phyloP scores from a whole-genome alignment of 2,888 invertebrate genomes.

The Mesorhabditis belari region DNA sequence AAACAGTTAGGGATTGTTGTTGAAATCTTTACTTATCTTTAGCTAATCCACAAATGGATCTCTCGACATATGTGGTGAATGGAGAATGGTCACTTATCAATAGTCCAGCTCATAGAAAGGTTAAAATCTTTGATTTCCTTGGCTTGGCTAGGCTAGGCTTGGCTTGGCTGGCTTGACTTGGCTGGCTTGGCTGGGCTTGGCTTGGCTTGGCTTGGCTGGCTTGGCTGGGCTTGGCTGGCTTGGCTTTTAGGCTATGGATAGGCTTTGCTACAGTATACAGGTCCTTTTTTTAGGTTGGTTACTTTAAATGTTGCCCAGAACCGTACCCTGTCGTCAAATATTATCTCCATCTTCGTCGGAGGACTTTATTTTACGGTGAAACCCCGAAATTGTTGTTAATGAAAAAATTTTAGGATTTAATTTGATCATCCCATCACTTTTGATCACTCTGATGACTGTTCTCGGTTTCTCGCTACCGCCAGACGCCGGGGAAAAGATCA shows the following conservation, averaged over 20 bases:
- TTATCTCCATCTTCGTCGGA: conserved; percentile 85
- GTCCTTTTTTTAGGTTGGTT: conserved; percentile 26
- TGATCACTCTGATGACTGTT: conserved; percentile 96
- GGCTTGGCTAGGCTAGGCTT: too few relatives aligned
- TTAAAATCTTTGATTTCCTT: too few relatives aligned
- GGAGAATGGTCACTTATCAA: conserved; percentile 43
- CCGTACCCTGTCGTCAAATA: conserved; percentile 61
- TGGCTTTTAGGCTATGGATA: too few relatives aligned
- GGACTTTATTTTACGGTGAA: conserved; percentile 84
- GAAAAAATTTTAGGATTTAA: conserved; percentile 71
- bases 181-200: too few relatives aligned
- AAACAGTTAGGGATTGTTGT: too few relatives aligned
- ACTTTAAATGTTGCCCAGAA: conserved; percentile 76
- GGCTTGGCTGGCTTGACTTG: too few relatives aligned
- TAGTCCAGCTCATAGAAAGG: conserved; percentile 53
- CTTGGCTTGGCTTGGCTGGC: conserved; percentile 61
- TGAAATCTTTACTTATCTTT: conserved; percentile 4
- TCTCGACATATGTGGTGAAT: conserved; percentile 41
- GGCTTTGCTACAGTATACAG: neutral
- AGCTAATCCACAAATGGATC: conserved; percentile 37
- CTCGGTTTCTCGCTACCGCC: conserved; percentile 95
- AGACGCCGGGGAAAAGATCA: conserved; percentile 96
- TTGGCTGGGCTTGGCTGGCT: neutral
- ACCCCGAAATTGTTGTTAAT: neutral
- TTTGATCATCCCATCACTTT: conserved; percentile 94